phyloP scores from a whole-genome alignment of 2,113 vertebrate species.

The Cyprinodon tularosa region DNA sequence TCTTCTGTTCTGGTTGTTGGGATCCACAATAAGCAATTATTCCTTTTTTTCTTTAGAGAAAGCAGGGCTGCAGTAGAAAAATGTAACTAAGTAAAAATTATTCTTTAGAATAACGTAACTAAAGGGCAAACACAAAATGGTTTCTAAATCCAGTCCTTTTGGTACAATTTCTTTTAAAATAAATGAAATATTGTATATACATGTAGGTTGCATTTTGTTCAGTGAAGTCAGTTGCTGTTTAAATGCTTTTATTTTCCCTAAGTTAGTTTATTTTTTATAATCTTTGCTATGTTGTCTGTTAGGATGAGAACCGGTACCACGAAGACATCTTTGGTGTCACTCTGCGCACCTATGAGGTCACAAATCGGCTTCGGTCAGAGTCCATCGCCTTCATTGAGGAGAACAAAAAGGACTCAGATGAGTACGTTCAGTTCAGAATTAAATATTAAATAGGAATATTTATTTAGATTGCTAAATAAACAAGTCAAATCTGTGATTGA shows the following conservation, averaged over 20 bases:
- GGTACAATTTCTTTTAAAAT: too few relatives aligned
- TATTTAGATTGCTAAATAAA: too few relatives aligned
- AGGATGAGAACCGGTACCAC: slow-evolving; percentile 98
- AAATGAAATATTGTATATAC: background rate
- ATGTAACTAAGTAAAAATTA: too few relatives aligned
- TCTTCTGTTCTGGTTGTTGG: background rate
- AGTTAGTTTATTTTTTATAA: background rate
- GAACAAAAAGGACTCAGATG: slow-evolving; percentile 96
- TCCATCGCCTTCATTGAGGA: slow-evolving; percentile 98
- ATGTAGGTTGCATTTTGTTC: background rate
- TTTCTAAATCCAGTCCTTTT: background rate
- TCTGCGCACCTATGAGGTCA: slow-evolving; percentile 96
- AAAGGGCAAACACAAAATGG: too few relatives aligned
- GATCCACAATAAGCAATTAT: background rate
- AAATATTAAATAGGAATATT: background rate
- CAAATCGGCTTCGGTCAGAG: slow-evolving; percentile 96
- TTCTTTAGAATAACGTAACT: too few relatives aligned
- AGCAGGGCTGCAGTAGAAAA: too few relatives aligned
- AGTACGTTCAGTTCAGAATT: slow-evolving; percentile 80
- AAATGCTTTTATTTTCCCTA: background rate
- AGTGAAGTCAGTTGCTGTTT: background rate
- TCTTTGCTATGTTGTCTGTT: slow-evolving; percentile 2
- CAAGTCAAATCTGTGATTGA: background rate
- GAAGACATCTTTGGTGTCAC: slow-evolving; percentile 99
- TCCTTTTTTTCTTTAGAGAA: too few relatives aligned